Evolutionary conservation across 2,797 vertebrate genomes (phyloP), one percentile per base, ranked within the genome.

Genomic region (Leucoraja ocellata): DNA sequence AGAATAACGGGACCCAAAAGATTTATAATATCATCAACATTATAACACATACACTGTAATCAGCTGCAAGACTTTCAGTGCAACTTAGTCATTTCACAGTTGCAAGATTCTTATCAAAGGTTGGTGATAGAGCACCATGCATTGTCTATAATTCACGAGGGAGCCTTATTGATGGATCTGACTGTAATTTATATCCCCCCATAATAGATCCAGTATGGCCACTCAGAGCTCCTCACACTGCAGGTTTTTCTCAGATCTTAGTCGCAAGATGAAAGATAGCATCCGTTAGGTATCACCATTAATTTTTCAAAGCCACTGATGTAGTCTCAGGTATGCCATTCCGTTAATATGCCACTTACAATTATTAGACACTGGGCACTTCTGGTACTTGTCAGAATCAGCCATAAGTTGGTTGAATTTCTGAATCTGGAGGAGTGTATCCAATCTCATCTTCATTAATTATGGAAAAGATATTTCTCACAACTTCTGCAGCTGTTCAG

Each of bases 361-460:
- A 36, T 92, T 74, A 92, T 92, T 92, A 46, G 25, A 9, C 28
- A 16, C 61, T 2, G 68, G 84, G 61, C n/a, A 88, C 18, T 14
- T 25, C 39, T 28, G 39, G 4, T 11, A 1, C 90, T 74, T 92
- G 71, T 92, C 90, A 76, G 65, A 28, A 76, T 74, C 25, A 92
- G 23, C 28, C 90, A 74, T 14, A 76, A 28, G 90, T 92, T 16
- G 36, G 90, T 76, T 54, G 65, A 76, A 92, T 54, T 73, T 76
- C 25, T 7, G 36, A 74, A 74, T 74, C 68, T 92, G 39, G 39
- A 65, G n/a, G 21, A 18, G 54, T 36, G 46, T 54, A 91, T 91
- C 63, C 90, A 91, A 91, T 91, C 54, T 91, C 90, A 91, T 28
- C 7, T 91, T 54, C 90, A 92, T 92, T 76, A 92, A 92, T 92